Evolutionary conservation across 2,888 invertebrate genomes (phyloP), one percentile per base, ranked within the genome.

Genomic region (Phania funesta): DNA sequence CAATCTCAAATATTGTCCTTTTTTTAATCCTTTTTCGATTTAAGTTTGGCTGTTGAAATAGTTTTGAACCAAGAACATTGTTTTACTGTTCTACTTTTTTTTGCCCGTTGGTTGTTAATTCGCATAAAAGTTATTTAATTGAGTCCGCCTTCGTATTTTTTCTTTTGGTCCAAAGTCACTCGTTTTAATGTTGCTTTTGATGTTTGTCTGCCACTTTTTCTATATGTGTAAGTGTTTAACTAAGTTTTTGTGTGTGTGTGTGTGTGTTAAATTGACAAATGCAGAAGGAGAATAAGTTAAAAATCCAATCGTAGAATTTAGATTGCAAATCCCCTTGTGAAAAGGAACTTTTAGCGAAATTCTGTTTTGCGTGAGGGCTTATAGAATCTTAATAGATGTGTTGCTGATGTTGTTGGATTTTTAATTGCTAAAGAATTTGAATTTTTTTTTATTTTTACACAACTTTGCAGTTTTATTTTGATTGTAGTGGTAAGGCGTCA

Each of bases 91-190:
- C 3, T 16, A 48, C 7, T 48, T 20, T 32, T 38, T 44, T 3
- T 20, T 44, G 16, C 7, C 18, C 38, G 54, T 65, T 29, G 44
- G 54, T 38, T 73, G 67, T 64, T 62, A 75, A 78, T 81, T 78
- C 74, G 71, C 75, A 71, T 41, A 82, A 79, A 84, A 82, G 79
- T 84, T 82, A 74, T 82, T 82, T 79, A 81, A 82, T 84, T 82
- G 81, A 84, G 84, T 84, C 84, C 79, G 74, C 82, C 81, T 70
- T 48, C 76, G 35, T 68, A n/a, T 56, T 70, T 41, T 38, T 44
- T 6, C 6, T 35, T 46, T 35, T 58, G 16, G 16, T 58, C 11
- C 24, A 6, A 44, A 60, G 26, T 50, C 41, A 24, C 24, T 62
- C 38, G 41, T 44, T 68, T 68, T 52, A 67, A 67, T 67, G 26